phyloP scores from a whole-genome alignment of 2,888 invertebrate genomes.

The Melanostoma scalare region DNA sequence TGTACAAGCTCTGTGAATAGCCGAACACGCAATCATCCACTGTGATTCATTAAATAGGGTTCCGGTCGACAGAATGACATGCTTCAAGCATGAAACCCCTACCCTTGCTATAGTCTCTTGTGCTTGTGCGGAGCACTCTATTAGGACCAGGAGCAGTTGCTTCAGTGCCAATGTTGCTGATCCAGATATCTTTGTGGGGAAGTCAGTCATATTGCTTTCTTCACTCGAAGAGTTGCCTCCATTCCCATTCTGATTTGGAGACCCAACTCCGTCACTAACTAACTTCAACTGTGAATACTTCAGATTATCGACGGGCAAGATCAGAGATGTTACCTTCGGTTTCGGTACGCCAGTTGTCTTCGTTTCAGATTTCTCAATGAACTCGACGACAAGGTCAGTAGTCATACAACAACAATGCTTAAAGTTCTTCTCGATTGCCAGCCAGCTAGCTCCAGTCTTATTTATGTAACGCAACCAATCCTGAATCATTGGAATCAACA shows the following conservation, averaged over 20 bases:
- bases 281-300: conserved; percentile 80
- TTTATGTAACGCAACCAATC: conserved; percentile 93
- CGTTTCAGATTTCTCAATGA: conserved; percentile 89
- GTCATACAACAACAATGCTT: conserved; percentile 97
- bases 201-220: conserved; percentile 79
- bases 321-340: conserved; percentile 79
- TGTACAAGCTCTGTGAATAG: conserved; percentile 91
- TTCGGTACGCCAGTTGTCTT: conserved; percentile 75
- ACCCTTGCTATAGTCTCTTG: conserved; percentile 94
- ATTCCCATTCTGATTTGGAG: conserved; percentile 59
- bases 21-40: conserved; percentile 93
- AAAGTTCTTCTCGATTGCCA: conserved; percentile 92
- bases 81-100: conserved; percentile 95
- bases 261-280: conserved; percentile 78
- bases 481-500: conserved; percentile 95
- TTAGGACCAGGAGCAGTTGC: conserved; percentile 91
- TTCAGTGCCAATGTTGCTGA: conserved; percentile 91
- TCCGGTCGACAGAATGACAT: conserved; percentile 92
- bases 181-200: conserved; percentile 83
- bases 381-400: conserved; percentile 94
- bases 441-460: conserved; percentile 88
- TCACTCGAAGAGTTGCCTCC: conserved; percentile 76
- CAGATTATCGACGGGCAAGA: conserved; percentile 80
- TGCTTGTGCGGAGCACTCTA: conserved; percentile 95
- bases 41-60: conserved; percentile 90